Evolutionary conservation across 2,113 vertebrate species (phyloP).

Genomic region (Strigops habroptila): DNA sequence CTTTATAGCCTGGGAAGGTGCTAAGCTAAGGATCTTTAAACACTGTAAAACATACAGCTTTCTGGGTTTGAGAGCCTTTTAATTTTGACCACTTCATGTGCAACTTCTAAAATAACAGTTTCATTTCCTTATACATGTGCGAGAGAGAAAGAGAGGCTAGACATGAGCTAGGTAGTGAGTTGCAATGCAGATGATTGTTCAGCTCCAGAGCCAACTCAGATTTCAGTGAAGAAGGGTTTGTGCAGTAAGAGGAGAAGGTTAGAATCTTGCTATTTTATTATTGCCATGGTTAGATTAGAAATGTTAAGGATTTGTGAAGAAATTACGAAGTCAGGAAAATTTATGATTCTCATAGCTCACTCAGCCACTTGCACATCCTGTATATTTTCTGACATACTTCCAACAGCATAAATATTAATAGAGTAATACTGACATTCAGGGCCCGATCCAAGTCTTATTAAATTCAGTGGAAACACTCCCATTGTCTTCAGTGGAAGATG

Average conservation of each 20-base stretch:
- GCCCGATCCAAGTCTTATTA: slow-evolving; percentile 64
- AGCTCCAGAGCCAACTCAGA: background rate
- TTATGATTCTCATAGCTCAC: slow-evolving; percentile 51
- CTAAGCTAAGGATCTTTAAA: background rate
- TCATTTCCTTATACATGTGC: background rate
- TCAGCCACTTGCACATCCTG: slow-evolving; percentile 60
- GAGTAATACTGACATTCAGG: slow-evolving; percentile 64
- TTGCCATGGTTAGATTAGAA: slow-evolving; percentile 45
- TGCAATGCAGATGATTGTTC: slow-evolving; percentile 34
- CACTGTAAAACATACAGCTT: background rate
- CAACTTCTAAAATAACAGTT: slow-evolving; percentile 26
- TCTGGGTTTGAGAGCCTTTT: background rate
- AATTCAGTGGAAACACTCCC: slow-evolving; percentile 60
- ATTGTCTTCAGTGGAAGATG: slow-evolving; percentile 70
- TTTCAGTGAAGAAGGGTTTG: slow-evolving; percentile 32
- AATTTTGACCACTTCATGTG: slow-evolving; percentile 26
- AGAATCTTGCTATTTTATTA: slow-evolving; percentile 54
- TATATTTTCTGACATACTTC: slow-evolving; percentile 62
- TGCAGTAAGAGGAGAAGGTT: slow-evolving; percentile 51
- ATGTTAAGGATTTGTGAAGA: slow-evolving; percentile 51
- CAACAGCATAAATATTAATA: slow-evolving; percentile 67
- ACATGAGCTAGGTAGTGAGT: slow-evolving; percentile 34
- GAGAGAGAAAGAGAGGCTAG: background rate
- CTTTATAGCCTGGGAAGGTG: background rate
- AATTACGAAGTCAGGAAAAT: slow-evolving; percentile 52